These are phyloP conservation scores for Colius striatus DNA, from an alignment of 2,113 vertebrate genomes.

Conservation along the genomic window DNA sequence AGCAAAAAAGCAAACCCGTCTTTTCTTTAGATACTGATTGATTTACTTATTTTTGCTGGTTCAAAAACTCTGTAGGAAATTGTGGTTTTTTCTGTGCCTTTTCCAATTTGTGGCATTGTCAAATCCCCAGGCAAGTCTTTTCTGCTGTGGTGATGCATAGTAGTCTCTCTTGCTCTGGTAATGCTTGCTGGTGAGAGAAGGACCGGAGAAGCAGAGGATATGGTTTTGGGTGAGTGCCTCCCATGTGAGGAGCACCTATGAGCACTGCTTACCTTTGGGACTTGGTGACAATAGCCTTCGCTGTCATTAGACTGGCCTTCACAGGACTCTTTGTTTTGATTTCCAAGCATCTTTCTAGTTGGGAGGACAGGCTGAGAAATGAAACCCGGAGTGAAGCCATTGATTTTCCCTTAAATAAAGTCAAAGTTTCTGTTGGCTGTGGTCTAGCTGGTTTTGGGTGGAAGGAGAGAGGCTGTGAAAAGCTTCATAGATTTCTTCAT, in stretches of 20 bases:
- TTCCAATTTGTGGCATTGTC: neutral
- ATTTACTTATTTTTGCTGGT: neutral
- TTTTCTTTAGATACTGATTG: neutral
- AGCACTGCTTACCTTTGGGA: neutral
- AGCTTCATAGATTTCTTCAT: neutral
- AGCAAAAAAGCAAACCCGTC: neutral
- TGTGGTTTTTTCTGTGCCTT: neutral
- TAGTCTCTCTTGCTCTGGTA: neutral
- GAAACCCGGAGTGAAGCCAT: neutral
- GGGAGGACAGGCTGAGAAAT: neutral
- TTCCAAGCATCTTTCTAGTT: neutral
- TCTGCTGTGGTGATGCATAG: rapidly evolving
- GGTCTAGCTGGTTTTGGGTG: neutral
- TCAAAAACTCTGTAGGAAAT: neutral
- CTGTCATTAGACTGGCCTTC: neutral
- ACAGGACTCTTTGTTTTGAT: neutral
- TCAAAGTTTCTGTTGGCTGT: neutral
- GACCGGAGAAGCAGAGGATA: neutral
- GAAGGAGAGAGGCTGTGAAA: neutral
- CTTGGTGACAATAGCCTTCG: neutral
- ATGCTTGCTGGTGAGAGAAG: neutral
- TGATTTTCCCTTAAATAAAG: neutral
- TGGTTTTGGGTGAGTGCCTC: neutral
- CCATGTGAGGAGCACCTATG: rapidly evolving
- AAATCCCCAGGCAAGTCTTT: neutral